Percentiles rank a stretch among this genome's conserved stretches.
Evolutionary conservation across 2,113 vertebrate species (phyloP).

Genomic region (Camelus dromedarius): DNA sequence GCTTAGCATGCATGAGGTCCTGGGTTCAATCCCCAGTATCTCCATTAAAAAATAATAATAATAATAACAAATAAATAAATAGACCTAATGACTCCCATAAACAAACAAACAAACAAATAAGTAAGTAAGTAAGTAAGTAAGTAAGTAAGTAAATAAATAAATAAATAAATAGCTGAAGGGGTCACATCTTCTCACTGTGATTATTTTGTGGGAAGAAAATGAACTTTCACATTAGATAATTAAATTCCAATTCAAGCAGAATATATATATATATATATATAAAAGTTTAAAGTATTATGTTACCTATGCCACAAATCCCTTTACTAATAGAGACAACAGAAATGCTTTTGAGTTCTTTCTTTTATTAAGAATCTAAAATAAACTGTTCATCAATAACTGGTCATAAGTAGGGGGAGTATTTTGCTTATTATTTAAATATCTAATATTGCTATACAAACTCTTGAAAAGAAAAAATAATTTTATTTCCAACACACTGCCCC

Average conservation of each 20-base stretch:
- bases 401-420: neutral
- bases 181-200: neutral
- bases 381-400: neutral
- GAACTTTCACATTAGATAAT: neutral
- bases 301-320: neutral
- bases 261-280: neutral
- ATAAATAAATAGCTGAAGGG: neutral
- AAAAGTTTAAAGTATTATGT: neutral
- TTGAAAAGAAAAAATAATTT: neutral
- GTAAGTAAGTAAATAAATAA: no score
- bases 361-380: conserved; percentile 21
- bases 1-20: no score
- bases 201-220: conserved; percentile 9
- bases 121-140: no score
- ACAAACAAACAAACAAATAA: no score
- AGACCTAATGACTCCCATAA: no score
- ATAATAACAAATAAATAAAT: no score
- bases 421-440: neutral
- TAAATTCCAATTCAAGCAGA: neutral
- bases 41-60: no score
- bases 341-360: neutral
- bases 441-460: neutral
- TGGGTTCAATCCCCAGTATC: no score
- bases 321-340: neutral
- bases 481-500: neutral